phyloP scores from a whole-genome alignment of 2,888 invertebrate species.

The Oscheius sp. region DNA sequence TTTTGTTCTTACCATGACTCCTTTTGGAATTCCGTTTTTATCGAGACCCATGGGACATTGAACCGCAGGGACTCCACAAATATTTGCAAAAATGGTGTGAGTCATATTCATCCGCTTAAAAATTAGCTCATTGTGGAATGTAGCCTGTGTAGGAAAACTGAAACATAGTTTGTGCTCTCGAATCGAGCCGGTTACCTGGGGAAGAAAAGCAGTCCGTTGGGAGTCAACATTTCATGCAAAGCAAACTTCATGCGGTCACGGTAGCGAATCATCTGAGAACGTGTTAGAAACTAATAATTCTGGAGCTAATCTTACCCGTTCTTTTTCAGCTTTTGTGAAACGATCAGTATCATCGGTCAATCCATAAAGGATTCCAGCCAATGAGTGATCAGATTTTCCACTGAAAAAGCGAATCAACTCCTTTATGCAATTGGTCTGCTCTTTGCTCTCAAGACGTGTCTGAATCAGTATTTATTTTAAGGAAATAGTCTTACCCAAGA shows the following conservation, averaged over 20 bases:
- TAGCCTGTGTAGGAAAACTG: constrained; percentile 70
- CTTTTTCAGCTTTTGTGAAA: background rate
- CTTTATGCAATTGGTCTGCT: constrained; percentile 1
- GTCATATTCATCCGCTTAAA: constrained; percentile 68
- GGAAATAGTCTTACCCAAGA: constrained; percentile 2
- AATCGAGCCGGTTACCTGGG: background rate
- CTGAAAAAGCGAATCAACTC: background rate
- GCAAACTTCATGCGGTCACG: background rate
- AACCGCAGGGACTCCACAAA: constrained; percentile 72
- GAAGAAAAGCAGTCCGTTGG: constrained; percentile 6
- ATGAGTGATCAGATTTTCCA: background rate
- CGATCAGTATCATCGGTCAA: constrained; percentile 1
- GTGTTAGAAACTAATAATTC: too few relatives aligned
- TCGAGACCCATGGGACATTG: constrained; percentile 72
- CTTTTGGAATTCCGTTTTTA: constrained; percentile 71
- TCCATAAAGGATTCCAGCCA: constrained; percentile 13
- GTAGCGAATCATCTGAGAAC: background rate
- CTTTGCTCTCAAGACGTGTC: constrained; percentile 3
- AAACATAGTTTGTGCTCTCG: background rate
- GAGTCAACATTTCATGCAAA: background rate
- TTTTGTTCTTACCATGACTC: constrained; percentile 69
- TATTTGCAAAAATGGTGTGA: constrained; percentile 72
- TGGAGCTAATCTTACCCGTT: background rate
- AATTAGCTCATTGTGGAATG: constrained; percentile 71
- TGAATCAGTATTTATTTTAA: background rate